Conservation (phyloP, 2,888 invertebrate genomes). For the Hermaeophaga mercurialis region DNA sequence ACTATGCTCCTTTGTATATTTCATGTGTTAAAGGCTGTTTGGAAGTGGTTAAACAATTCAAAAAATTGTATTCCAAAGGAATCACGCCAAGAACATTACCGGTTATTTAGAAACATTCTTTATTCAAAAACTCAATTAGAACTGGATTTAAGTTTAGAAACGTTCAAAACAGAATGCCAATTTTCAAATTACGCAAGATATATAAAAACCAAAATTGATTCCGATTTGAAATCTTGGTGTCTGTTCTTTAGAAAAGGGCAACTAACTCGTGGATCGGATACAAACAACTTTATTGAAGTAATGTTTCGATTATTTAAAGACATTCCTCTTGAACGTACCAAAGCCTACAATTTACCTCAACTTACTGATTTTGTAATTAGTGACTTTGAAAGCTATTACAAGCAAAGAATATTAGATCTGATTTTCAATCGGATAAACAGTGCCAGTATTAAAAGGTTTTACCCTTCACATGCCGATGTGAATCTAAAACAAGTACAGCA, state of each 20-base stretch:
- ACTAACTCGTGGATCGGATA: background rate
- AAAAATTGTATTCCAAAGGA: no score
- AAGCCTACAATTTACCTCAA: background rate
- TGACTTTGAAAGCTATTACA: background rate
- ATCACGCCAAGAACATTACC: background rate
- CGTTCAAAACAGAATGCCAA: background rate
- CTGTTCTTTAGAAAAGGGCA: background rate
- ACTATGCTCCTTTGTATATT: background rate
- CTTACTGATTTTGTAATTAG: background rate
- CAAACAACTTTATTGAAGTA: background rate
- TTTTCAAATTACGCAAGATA: background rate
- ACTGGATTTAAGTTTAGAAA: background rate
- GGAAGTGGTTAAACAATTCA: no score
- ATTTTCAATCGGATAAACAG: no score
- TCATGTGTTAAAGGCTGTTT: background rate
- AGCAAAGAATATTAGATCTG: background rate
- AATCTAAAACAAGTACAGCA: no score
- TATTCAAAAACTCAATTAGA: background rate
- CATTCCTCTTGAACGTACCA: no score
- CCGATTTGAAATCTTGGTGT: background rate
- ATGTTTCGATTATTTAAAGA: background rate
- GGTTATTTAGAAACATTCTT: background rate
- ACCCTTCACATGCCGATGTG: no score
- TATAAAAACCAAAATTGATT: background rate
- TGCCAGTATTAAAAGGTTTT: no score